phyloP scores from a whole-genome alignment of 2,797 vertebrate genomes.

The Channa striata region DNA sequence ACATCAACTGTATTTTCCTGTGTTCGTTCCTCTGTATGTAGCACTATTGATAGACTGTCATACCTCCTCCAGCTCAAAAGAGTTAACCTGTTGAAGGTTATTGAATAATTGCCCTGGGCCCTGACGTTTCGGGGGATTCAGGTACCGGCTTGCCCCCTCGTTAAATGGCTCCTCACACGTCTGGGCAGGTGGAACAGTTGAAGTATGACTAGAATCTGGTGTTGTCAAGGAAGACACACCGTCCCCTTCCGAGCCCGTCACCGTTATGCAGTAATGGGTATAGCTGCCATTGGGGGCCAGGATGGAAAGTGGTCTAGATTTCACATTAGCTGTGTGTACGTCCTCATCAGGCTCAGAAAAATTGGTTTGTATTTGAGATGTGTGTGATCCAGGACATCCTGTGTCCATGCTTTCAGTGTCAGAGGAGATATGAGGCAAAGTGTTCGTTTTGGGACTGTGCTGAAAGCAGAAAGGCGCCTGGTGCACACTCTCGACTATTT shows the following conservation, averaged over 20 bases:
- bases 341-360: constrained; percentile 10
- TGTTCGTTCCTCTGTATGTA: not conserved
- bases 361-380: not conserved
- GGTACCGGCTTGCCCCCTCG: constrained; percentile 44
- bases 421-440: constrained; percentile 13
- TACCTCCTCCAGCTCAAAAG: constrained; percentile 88
- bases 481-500: constrained; percentile 71
- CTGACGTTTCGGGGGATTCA: constrained; percentile 57
- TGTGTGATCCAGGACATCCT: constrained; percentile 13
- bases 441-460: not conserved
- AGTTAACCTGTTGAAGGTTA: constrained; percentile 71
- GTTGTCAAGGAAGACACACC: constrained; percentile 24
- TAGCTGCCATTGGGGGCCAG: not conserved
- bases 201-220: constrained; percentile 32
- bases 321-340: not conserved
- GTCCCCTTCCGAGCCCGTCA: constrained; percentile 76
- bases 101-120: constrained; percentile 26
- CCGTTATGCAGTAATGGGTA: constrained; percentile 71
- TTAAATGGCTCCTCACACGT: constrained; percentile 18
- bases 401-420: constrained; percentile 15
- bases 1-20: not conserved
- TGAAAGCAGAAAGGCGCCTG: constrained; percentile 60
- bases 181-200: not conserved
- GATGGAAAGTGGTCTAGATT: constrained; percentile 27
- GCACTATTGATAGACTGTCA: not conserved